Evolutionary conservation across 2,888 invertebrate species (phyloP), one percentile per base, ranked within the genome.

Genomic region (Ptychoptera contaminata): DNA sequence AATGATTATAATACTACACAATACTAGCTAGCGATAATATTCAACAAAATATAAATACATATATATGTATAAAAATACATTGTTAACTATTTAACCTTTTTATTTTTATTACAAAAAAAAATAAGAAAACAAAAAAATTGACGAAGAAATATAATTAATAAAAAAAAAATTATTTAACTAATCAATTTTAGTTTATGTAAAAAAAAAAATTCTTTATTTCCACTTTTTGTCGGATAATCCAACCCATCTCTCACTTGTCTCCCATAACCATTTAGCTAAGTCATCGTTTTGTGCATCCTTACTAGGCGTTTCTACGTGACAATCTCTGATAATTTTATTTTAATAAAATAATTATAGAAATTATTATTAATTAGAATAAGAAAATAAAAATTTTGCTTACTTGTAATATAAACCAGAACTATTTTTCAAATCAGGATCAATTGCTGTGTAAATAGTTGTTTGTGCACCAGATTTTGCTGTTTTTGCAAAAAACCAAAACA

Each of bases 401-500:
- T 64, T 65, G 53, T 79, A 79, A 59, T 79, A 79, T 59, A 72
- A 69, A 37, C 85, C 84, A 43, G 71, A 70, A 7, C 73, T 67
- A 45, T 70, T 65, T 35, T 69, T 62, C 5, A 82, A 60, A 36
- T 71, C 71, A n/a, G 77, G 74, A 48, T 69, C 68, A n/a, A 76
- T 54, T 5, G 73, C 71, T 35, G 74, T 69, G 56, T 73, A 73
- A 37, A 84, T 62, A 14, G 75, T 63, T 0, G 79, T 74, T 58
- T 81, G 79, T 1, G 82, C 75, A 35, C 73, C 75, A 60, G 37
- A 40, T 39, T 35, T 67, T 11, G 84, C 67, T 35, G 69, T 68
- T 67, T 83, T 86, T 57, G 83, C 72, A 57, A 87, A 73, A 11
- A 80, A 72, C 78, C 82, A 83, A 52, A 78, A 65, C 40, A 87